Conservation (phyloP, 2,113 vertebrate species). For the Scomber japonicus region DNA sequence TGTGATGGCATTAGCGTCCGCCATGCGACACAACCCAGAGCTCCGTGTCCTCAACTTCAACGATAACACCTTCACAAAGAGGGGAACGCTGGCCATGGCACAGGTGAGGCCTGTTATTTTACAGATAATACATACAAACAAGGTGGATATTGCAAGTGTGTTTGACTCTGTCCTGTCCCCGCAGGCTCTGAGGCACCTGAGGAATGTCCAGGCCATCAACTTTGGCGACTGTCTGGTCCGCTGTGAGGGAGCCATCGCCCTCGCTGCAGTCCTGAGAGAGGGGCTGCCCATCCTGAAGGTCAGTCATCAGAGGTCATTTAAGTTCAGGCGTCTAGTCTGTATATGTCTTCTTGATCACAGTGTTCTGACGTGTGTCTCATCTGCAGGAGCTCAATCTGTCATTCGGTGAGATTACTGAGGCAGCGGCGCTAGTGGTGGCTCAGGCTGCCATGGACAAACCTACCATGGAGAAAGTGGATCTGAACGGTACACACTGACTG, state of each 20-base stretch:
- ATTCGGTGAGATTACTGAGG: slow-evolving; percentile 94
- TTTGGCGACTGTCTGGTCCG: slow-evolving; percentile 98
- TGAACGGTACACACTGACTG: slow-evolving; percentile 87
- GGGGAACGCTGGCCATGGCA: slow-evolving; percentile 94
- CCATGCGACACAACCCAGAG: slow-evolving; percentile 90
- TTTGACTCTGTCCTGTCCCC: neutral
- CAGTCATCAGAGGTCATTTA: neutral
- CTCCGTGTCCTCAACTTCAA: slow-evolving; percentile 95
- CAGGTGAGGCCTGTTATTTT: slow-evolving; percentile 79
- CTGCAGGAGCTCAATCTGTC: slow-evolving; percentile 95
- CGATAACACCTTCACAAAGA: slow-evolving; percentile 98
- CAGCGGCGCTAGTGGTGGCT: slow-evolving; percentile 90
- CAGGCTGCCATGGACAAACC: slow-evolving; percentile 88
- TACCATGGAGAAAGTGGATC: slow-evolving; percentile 91
- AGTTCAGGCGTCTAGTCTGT: neutral
- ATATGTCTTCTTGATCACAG: neutral
- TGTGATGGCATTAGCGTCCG: slow-evolving; percentile 91
- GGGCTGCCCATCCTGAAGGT: slow-evolving; percentile 94
- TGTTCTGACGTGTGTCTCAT: neutral
- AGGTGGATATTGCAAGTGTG: accelerated
- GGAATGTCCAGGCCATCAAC: slow-evolving; percentile 94
- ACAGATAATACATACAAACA: neutral
- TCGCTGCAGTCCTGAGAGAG: slow-evolving; percentile 90
- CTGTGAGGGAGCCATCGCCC: slow-evolving; percentile 92
- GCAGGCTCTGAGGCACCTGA: slow-evolving; percentile 91